Conservation (phyloP, 2,797 vertebrate species). For the Petrocephalus sullivani region DNA sequence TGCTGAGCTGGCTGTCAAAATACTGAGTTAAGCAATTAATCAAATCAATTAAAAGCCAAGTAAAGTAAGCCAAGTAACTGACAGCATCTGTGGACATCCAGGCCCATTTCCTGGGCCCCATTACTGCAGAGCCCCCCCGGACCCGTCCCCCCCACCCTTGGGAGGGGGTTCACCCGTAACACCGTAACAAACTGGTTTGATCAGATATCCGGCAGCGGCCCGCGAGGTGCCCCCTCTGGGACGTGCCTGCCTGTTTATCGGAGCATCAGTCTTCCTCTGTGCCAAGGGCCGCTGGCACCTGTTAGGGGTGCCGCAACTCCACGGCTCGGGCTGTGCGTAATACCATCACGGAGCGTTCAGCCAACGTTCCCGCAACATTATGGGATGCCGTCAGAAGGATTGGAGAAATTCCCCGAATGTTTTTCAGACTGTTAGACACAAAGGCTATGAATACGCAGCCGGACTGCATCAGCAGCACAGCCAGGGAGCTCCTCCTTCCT, state of each 20-base stretch:
- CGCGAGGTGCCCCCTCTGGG: not conserved
- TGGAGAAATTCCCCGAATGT: not conserved
- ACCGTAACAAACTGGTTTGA: not conserved
- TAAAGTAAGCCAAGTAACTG: not conserved
- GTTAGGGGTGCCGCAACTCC: not conserved
- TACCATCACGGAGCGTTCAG: not conserved
- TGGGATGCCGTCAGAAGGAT: not conserved
- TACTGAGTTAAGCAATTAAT: not conserved
- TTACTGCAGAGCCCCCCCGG: not conserved
- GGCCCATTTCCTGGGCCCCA: not conserved
- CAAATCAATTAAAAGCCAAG: not conserved
- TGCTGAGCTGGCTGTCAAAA: not conserved
- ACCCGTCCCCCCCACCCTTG: not conserved
- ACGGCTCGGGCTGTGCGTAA: not conserved
- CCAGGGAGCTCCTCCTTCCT: not conserved
- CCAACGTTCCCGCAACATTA: not conserved
- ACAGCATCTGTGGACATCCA: not conserved
- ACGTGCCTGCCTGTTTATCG: not conserved
- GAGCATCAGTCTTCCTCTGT: not conserved
- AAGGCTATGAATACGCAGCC: not conserved
- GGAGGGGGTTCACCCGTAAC: not conserved
- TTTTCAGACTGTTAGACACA: not conserved
- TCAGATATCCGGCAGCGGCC: not conserved
- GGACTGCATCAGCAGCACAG: not conserved
- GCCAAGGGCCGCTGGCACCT: not conserved